A percentile compares a stretch with the other conserved stretches of the same genome.
phyloP scores from a whole-genome alignment of 2,888 invertebrate species.

The Gymnocheta viridis region DNA sequence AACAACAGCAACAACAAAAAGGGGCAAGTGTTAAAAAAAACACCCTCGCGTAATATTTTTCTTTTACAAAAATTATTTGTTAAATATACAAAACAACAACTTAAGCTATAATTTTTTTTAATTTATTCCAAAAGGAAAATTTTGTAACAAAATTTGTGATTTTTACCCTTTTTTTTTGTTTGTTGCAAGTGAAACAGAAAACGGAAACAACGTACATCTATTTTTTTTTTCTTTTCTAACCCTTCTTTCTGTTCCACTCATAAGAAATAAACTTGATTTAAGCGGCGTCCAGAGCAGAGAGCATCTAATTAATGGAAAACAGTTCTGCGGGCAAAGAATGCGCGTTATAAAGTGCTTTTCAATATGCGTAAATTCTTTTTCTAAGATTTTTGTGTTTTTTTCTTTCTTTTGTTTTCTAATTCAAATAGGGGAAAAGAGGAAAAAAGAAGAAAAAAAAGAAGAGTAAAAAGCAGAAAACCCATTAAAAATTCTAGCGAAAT shows the following conservation, averaged over 20 bases:
- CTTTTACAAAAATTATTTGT: not conserved
- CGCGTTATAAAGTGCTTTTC: slow-evolving; percentile 59
- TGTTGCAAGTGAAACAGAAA: not conserved
- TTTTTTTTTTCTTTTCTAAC: slow-evolving; percentile 7
- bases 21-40: slow-evolving; percentile 54
- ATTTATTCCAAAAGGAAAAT: slow-evolving; percentile 33
- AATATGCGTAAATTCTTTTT: slow-evolving; percentile 55
- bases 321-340: slow-evolving; percentile 22
- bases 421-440: slow-evolving; percentile 17
- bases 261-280: slow-evolving; percentile 12
- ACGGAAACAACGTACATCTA: no score
- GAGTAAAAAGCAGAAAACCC: not conserved
- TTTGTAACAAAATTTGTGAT: slow-evolving; percentile 55
- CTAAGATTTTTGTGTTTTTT: not conserved
- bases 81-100: slow-evolving; percentile 10
- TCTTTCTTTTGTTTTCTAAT: not conserved
- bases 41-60: slow-evolving; percentile 29
- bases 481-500: slow-evolving; percentile 24
- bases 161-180: slow-evolving; percentile 63
- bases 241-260: slow-evolving; percentile 6
- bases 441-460: not conserved
- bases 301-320: slow-evolving; percentile 62
- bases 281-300: slow-evolving; percentile 40
- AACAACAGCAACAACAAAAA: not conserved
- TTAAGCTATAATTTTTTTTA: slow-evolving; percentile 32